A percentile compares a stretch with the other conserved stretches of the same genome.
Conservation (phyloP, 2,113 vertebrate species). For the Malurus alboscapulatus region DNA sequence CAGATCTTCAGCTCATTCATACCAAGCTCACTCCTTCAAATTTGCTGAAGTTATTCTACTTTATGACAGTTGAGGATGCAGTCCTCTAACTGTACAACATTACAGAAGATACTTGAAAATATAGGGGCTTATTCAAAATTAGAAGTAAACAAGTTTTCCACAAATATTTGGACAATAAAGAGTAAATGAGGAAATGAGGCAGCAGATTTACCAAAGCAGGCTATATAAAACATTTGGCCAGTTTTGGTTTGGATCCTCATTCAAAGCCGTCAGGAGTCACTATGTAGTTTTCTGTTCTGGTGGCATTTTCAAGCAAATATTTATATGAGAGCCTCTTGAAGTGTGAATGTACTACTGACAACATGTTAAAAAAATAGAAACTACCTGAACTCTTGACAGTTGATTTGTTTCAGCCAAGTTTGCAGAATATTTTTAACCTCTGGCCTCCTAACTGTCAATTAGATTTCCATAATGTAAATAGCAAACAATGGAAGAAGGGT, state of each 20-base stretch:
- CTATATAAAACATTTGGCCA: slow-evolving; percentile 6
- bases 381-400: slow-evolving; percentile 27
- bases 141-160: neutral
- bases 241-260: slow-evolving; percentile 1
- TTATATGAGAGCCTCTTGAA: slow-evolving; percentile 24
- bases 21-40: neutral
- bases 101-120: neutral
- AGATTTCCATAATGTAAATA: slow-evolving; percentile 34
- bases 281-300: slow-evolving; percentile 30
- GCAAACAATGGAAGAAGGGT: slow-evolving; percentile 10
- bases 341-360: slow-evolving; percentile 43
- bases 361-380: neutral
- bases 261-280: neutral
- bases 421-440: slow-evolving; percentile 38
- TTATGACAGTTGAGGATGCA: neutral
- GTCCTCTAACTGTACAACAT: neutral
- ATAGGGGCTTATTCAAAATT: neutral
- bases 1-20: neutral
- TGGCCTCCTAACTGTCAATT: slow-evolving; percentile 19
- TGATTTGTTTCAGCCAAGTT: neutral
- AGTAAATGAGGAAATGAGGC: neutral
- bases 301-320: slow-evolving; percentile 60
- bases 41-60: neutral
- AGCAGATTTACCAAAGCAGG: neutral
- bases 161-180: neutral